Percentiles rank a stretch among this genome's conserved stretches.
Conservation (phyloP, 1,140 invertebrate species). For the Drosophila nigrodunni region DNA sequence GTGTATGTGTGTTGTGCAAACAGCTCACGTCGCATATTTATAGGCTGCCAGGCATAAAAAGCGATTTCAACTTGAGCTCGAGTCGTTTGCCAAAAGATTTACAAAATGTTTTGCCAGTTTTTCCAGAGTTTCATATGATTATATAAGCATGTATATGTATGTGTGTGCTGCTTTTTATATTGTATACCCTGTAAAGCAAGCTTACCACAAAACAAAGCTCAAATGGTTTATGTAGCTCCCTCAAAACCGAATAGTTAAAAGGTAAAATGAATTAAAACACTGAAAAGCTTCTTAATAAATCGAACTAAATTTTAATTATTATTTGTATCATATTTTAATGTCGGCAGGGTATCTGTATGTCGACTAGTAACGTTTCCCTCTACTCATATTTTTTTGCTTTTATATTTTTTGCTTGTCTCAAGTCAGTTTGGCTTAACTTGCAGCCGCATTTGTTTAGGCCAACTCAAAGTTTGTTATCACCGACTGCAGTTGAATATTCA, state of each 20-base stretch:
- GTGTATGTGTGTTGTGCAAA: conserved; percentile 47
- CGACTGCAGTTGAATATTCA: conserved; percentile 72
- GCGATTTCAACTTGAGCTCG: conserved; percentile 71
- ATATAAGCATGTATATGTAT: conserved; percentile 2
- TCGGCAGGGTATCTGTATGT: neutral
- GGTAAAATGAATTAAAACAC: no score
- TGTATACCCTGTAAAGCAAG: neutral
- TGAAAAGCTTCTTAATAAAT: no score
- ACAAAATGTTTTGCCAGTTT: conserved; percentile 68
- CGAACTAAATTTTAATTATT: neutral
- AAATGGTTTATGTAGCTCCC: no score
- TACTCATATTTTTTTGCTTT: conserved; percentile 4
- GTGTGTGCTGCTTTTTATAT: conserved; percentile 2
- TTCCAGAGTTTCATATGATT: conserved; percentile 18
- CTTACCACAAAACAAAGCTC: neutral
- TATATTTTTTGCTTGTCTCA: conserved; percentile 4
- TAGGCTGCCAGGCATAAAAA: conserved; percentile 82
- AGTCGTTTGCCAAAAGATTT: conserved; percentile 76
- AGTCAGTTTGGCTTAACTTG: conserved; percentile 41
- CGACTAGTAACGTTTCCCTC: neutral
- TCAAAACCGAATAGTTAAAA: no score
- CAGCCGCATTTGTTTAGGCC: conserved; percentile 55
- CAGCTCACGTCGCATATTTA: conserved; percentile 82
- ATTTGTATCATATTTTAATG: no score
- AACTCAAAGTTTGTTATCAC: conserved; percentile 72